These are phyloP conservation scores for Salmo trutta DNA, from an alignment of 2,797 vertebrate species.

Conservation along the genomic window DNA sequence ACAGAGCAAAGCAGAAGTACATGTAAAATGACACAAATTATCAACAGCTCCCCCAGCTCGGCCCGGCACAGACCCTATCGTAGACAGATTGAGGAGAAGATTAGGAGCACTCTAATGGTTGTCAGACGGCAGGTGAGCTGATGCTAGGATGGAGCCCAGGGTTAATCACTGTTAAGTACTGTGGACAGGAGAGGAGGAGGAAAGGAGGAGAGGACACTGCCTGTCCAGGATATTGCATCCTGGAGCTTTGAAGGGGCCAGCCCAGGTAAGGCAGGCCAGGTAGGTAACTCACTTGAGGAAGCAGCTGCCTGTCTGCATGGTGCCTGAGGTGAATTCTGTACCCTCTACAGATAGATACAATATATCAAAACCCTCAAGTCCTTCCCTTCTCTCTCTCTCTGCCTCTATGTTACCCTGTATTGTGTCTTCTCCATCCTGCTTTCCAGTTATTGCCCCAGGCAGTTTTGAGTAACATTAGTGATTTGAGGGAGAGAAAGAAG, in stretches of 20 bases:
- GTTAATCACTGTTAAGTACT: conserved; percentile 86
- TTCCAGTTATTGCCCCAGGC: not conserved
- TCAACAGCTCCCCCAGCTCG: conserved; percentile 75
- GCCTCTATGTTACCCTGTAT: not conserved
- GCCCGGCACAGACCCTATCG: conserved; percentile 71
- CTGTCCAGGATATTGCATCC: conserved; percentile 74
- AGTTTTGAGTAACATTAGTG: not conserved
- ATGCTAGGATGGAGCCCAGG: conserved; percentile 62
- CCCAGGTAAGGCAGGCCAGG: conserved; percentile 69
- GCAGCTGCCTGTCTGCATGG: not conserved
- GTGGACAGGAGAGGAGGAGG: conserved; percentile 59
- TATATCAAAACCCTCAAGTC: not conserved
- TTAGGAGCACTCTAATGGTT: conserved; percentile 80
- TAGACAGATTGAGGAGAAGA: conserved; percentile 76
- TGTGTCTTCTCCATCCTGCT: not conserved
- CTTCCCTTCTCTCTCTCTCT: not conserved
- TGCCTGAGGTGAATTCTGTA: not conserved
- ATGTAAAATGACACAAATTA: conserved; percentile 83
- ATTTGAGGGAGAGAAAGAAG: conserved; percentile 7
- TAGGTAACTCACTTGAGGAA: conserved; percentile 63
- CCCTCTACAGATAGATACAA: not conserved
- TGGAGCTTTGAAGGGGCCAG: conserved; percentile 56
- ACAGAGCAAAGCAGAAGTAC: conserved; percentile 74
- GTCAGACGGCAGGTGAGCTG: conserved; percentile 82
- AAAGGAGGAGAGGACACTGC: conserved; percentile 43